A percentile compares a stretch with the other conserved stretches of the same genome.
Evolutionary conservation across 2,888 invertebrate genomes (phyloP).

Genomic region (Xanthia icteritia): DNA sequence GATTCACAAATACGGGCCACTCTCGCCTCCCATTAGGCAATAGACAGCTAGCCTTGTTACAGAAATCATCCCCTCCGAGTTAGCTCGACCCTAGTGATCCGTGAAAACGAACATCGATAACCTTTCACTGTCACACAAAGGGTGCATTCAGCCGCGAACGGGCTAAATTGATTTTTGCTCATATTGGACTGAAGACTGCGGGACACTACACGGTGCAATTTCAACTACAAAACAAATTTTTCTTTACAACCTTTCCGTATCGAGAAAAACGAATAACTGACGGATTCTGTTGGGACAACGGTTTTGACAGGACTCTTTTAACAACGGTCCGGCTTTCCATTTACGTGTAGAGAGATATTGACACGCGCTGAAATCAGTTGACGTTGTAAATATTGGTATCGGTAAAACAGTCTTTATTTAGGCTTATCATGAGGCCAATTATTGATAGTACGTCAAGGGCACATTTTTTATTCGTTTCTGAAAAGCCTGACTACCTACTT

Average conservation of each 20-base stretch:
- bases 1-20: conserved; percentile 50
- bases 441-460: neutral
- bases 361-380: conserved; percentile 41
- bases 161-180: conserved; percentile 87
- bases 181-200: conserved; percentile 75
- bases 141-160: conserved; percentile 83
- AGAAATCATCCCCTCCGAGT: conserved; percentile 75
- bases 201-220: conserved; percentile 59
- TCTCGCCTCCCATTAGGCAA: conserved; percentile 71
- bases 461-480: neutral
- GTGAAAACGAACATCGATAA: conserved; percentile 88
- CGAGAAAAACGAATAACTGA: conserved; percentile 35
- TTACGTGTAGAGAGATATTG: conserved; percentile 54
- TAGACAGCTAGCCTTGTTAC: conserved; percentile 75
- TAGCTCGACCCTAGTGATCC: conserved; percentile 79
- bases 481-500: neutral
- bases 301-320: conserved; percentile 53
- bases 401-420: conserved; percentile 3
- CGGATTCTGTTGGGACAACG: conserved; percentile 42
- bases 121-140: conserved; percentile 87
- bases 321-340: conserved; percentile 53
- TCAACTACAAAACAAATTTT: conserved; percentile 66
- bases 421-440: neutral
- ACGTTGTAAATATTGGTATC: conserved; percentile 10
- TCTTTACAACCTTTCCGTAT: conserved; percentile 43